These are phyloP conservation scores for Diadumene lineata DNA, from an alignment of 92 coral and sea anemone species.

Conservation along the genomic window DNA sequence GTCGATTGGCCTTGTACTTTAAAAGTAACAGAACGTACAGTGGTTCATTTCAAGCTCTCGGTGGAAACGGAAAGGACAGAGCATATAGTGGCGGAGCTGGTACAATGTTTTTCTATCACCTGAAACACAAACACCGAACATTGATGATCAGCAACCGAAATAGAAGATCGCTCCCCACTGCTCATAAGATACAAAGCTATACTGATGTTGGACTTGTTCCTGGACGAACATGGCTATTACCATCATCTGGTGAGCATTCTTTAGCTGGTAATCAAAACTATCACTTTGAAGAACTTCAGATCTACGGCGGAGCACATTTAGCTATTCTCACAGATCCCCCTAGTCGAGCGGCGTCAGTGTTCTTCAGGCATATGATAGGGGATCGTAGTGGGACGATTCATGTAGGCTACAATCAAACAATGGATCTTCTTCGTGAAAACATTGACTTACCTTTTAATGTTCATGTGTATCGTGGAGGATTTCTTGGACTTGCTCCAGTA, in stretches of 20 bases:
- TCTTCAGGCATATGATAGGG: conserved; percentile 72
- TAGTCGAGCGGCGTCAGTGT: conserved; percentile 58
- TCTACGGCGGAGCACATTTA: conserved; percentile 61
- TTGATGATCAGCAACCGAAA: conserved; percentile 56
- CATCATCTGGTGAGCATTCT: conserved; percentile 54
- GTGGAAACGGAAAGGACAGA: conserved; percentile 55
- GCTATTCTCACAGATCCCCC: conserved; percentile 49
- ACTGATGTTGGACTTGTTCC: conserved; percentile 54
- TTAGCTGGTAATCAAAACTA: conserved; percentile 64
- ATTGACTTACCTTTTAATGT: conserved; percentile 72
- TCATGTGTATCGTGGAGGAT: conserved; percentile 65
- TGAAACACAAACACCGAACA: conserved; percentile 67
- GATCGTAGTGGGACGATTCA: conserved; percentile 70
- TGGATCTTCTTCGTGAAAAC: conserved; percentile 55
- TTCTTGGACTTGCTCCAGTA: conserved; percentile 62
- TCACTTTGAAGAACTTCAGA: conserved; percentile 68
- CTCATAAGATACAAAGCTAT: conserved; percentile 56
- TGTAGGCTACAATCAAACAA: conserved; percentile 54
- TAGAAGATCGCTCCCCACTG: conserved; percentile 46
- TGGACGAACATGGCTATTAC: conserved; percentile 68
- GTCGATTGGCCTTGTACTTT: conserved; percentile 70
- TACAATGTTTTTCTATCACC: conserved; percentile 68
- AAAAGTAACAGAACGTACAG: conserved; percentile 71
- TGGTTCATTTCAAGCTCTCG: conserved; percentile 62
- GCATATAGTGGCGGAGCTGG: conserved; percentile 72